phyloP scores from a whole-genome alignment of 2,113 vertebrate species.

The Elaphurus davidianus region DNA sequence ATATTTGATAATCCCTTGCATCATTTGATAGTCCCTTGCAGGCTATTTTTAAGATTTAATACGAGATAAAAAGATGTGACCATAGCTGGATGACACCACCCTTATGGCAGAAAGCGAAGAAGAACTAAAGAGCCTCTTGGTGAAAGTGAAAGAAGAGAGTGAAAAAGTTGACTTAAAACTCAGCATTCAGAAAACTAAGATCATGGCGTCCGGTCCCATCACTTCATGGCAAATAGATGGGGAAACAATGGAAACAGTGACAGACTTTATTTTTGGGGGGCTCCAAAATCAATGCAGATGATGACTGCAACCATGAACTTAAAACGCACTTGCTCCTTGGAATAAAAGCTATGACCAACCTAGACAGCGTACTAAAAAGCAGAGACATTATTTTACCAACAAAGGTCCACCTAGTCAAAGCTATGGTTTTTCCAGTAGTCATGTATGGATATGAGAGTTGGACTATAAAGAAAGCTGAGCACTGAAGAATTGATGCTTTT shows the following conservation, averaged over 20 bases:
- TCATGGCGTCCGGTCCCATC: background rate
- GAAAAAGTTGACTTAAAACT: background rate
- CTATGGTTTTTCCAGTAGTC: background rate
- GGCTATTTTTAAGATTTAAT: constrained; percentile 8
- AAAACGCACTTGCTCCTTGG: background rate
- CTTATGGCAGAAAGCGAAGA: background rate
- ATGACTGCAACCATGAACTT: background rate
- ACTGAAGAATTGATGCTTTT: background rate
- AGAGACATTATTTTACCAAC: background rate
- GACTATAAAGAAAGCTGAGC: background rate
- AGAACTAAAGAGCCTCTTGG: background rate
- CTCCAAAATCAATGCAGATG: background rate
- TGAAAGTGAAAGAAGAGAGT: background rate
- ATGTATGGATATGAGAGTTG: background rate
- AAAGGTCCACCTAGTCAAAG: background rate
- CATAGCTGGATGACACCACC: background rate
- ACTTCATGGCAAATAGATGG: background rate
- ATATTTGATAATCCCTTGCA: background rate
- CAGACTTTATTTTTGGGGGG: background rate
- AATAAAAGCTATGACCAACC: background rate
- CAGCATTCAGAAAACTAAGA: background rate
- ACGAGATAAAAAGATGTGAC: background rate
- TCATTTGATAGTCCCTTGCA: background rate
- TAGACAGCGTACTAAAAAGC: background rate
- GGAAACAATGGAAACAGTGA: background rate